Base-by-base conservation (phyloP, 2,888 invertebrate species). In the Diadegma fenestrale region DNA sequence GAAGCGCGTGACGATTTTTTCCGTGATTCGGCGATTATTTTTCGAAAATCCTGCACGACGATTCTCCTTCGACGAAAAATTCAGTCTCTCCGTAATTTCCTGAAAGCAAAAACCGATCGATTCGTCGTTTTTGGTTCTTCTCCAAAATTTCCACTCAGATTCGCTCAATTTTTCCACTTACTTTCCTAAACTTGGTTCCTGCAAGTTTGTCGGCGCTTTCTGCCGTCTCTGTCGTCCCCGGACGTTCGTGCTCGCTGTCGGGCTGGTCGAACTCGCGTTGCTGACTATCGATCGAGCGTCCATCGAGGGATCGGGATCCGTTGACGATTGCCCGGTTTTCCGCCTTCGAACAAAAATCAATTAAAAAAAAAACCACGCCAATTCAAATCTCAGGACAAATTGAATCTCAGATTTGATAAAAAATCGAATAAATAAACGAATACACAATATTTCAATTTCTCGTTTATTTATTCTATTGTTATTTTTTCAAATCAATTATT, bases 131-230 rank as follows among this genome's bases (percentile, higher is more conserved):
- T 37, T 5, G 58, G 4, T 8, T 19, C 14, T n/a, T 37, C 10
- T 1, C 7, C 19, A 45, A 41, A 10, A 8, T 41, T 10, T 58
- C 14, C 26, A 14, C 0, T 6, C 37, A 10, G 10, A 58, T 58
- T 58, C 6, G 2, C 6, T 26, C 5, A 5, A 58, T 14, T 14
- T 58, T 14, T 12, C 26, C 37, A 14, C 14, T 58, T 71, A 92
- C 93, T 82, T 91, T 51, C 8, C 73, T 61, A 93, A 90, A 66
- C 41, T 91, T 8, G 92, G 93, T 79, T 93, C 93, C 66, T 90
- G 86, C 8, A 93, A 86, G 79, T 87, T 91, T 14, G 48, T 82
- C 4, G 92, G 91, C n/a, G 91, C 91, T 84, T 90, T 92, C 41
- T 89, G 90, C 33, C 93, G 89, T 84, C 89, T 90, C 12, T 92